phyloP scores from a whole-genome alignment of 2,888 invertebrate genomes.

The Eilema griseolum region DNA sequence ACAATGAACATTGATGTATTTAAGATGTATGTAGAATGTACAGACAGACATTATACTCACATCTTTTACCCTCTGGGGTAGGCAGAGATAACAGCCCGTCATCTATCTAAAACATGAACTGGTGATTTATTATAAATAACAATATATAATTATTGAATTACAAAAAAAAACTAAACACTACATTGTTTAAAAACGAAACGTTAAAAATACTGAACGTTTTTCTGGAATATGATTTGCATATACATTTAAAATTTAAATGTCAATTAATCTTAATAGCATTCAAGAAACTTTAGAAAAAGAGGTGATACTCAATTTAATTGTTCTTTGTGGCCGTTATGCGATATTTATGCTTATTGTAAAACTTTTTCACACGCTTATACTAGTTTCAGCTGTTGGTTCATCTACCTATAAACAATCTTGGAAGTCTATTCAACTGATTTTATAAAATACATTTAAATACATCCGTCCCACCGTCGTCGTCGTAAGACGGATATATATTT shows the following conservation, averaged over 20 bases:
- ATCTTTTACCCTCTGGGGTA: no score
- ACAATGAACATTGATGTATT: background rate
- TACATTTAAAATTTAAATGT: background rate
- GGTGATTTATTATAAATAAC: background rate
- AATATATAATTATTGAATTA: background rate
- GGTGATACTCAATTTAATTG: background rate
- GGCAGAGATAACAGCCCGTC: no score
- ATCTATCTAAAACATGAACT: no score
- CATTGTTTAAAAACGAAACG: background rate
- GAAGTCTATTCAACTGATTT: background rate
- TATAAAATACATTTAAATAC: no score
- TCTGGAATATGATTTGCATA: background rate
- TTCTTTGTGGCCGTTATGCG: background rate
- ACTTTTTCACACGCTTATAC: background rate
- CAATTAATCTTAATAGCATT: background rate
- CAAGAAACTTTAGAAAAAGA: slow-evolving; percentile 1
- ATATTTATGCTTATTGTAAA: background rate
- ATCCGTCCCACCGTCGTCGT: no score
- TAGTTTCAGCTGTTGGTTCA: no score
- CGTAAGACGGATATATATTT: no score
- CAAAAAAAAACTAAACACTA: background rate
- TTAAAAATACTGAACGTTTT: background rate
- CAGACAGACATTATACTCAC: no score
- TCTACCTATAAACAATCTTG: background rate
- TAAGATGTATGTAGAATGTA: no score